Conservation (phyloP, 2,888 invertebrate species). For the Drosophila testacea region DNA sequence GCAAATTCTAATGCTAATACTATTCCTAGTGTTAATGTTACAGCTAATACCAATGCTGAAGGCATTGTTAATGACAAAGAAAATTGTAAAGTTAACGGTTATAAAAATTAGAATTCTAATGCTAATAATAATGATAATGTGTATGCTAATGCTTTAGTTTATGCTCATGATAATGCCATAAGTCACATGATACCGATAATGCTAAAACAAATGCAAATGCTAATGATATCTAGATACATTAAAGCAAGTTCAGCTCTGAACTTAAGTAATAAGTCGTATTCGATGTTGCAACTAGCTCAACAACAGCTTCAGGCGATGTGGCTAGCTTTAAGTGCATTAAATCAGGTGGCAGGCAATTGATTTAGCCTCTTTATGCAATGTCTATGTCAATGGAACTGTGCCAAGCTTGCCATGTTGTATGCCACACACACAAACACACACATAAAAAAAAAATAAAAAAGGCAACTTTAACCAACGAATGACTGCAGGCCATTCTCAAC, state of each 20-base stretch:
- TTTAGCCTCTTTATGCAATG: constrained; percentile 23
- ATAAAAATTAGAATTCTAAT: not conserved
- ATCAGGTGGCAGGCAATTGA: constrained; percentile 53
- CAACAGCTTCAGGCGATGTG: constrained; percentile 11
- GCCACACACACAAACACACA: constrained; percentile 10
- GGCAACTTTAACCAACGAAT: constrained; percentile 25
- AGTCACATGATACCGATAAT: not conserved
- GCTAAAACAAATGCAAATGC: not conserved
- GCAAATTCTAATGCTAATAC: not conserved
- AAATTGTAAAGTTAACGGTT: not conserved
- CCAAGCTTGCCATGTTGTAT: constrained; percentile 27
- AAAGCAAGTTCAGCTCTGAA: too few species aligned
- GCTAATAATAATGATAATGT: not conserved
- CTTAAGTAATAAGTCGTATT: not conserved
- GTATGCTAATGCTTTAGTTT: not conserved
- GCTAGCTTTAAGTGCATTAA: constrained; percentile 48
- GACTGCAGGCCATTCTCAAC: constrained; percentile 40
- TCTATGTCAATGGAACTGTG: constrained; percentile 48
- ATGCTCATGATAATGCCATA: not conserved
- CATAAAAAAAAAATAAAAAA: not conserved
- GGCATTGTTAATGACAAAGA: not conserved
- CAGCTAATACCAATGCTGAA: not conserved
- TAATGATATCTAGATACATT: not conserved
- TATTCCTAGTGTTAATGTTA: not conserved
- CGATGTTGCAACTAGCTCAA: constrained; percentile 3